Conservation (phyloP, 64 coral and sea anemone species). For the Montipora sp. region DNA sequence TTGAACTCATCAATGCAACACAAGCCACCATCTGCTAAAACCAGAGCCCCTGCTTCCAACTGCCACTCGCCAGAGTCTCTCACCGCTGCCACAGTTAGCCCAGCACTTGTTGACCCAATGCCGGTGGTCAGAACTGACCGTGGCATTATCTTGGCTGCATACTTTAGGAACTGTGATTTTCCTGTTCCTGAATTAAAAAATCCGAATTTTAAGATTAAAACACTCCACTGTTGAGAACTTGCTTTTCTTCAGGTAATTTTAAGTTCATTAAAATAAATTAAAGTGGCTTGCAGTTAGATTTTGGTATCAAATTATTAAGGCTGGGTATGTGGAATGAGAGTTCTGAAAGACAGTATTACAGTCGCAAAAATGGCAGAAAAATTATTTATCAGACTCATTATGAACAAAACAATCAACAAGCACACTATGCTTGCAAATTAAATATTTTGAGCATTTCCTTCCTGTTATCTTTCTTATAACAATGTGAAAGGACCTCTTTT, state of each 20-base stretch:
- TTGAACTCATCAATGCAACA: slow-evolving; percentile 99
- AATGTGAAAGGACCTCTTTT: too few species aligned
- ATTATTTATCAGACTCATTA: too few species aligned
- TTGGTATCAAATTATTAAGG: too few species aligned
- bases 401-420: too few species aligned
- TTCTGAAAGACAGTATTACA: too few species aligned
- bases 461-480: too few species aligned
- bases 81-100: slow-evolving; percentile 91
- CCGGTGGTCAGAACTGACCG: slow-evolving; percentile 96
- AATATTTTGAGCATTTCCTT: too few species aligned
- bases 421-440: too few species aligned
- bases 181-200: slow-evolving; percentile 79
- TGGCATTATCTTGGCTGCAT: slow-evolving; percentile 89
- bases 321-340: too few species aligned
- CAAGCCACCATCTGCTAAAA: slow-evolving; percentile 96
- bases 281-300: too few species aligned
- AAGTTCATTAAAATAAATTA: neutral
- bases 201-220: neutral
- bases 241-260: neutral
- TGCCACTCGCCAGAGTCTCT: slow-evolving; percentile 96
- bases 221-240: neutral
- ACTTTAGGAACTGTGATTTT: slow-evolving; percentile 98
- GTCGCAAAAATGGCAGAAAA: too few species aligned
- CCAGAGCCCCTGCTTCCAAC: slow-evolving; percentile 94
- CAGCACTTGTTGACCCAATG: slow-evolving; percentile 97